A percentile compares a stretch with the other conserved stretches of the same genome.
These are phyloP conservation scores for Lepidocolaptes lacrymiger DNA, from an alignment of 2,797 vertebrate genomes.

Conservation along the genomic window DNA sequence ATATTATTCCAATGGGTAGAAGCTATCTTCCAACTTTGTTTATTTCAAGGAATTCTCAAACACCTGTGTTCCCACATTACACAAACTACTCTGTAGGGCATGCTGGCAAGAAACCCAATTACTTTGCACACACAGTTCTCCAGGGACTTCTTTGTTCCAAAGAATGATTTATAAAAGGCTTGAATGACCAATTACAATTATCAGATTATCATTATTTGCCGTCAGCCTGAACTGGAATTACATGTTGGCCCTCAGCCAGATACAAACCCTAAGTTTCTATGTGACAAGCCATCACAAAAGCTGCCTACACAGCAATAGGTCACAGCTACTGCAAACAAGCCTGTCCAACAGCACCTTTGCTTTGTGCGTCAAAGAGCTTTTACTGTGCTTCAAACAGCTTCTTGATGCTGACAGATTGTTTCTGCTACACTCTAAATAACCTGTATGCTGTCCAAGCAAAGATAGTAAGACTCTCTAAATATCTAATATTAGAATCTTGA, in stretches of 20 bases:
- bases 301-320: neutral
- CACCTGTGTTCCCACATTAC: neutral
- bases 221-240: neutral
- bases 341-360: neutral
- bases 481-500: neutral
- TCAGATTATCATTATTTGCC: neutral
- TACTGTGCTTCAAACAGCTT: neutral
- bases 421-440: neutral
- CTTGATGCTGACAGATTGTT: neutral
- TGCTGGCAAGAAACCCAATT: neutral
- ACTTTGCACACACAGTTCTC: neutral
- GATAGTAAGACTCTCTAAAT: neutral
- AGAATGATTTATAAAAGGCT: neutral
- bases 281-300: neutral
- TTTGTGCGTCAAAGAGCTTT: neutral
- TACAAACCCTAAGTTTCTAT: neutral
- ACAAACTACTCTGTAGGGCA: neutral
- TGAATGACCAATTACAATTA: neutral
- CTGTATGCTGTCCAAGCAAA: neutral
- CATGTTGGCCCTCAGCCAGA: neutral
- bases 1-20: neutral
- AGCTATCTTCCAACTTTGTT: neutral
- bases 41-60: neutral
- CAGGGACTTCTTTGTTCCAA: neutral
- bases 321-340: neutral